A percentile compares a stretch with the other conserved stretches of the same genome.
These are phyloP conservation scores for Euplagia quadripunctaria DNA, from an alignment of 2,888 invertebrate species.

Conservation along the genomic window DNA sequence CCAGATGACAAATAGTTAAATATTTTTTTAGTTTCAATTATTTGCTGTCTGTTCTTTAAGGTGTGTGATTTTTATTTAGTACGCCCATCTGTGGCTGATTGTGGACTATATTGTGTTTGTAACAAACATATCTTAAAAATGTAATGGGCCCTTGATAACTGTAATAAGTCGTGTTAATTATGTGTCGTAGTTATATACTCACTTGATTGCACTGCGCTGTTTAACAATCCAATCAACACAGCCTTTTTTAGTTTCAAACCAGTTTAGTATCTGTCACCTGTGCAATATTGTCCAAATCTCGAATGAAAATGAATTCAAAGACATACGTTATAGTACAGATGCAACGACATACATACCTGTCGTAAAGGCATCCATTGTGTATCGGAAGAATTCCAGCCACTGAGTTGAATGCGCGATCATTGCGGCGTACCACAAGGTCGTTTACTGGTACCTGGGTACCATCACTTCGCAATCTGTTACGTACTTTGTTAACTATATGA, in stretches of 20 bases:
- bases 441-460: conserved; percentile 45
- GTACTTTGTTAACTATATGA: conserved; percentile 4
- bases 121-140: background rate
- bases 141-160: background rate
- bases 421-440: conserved; percentile 73
- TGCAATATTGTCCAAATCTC: background rate
- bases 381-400: conserved; percentile 64
- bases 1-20: background rate
- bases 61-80: background rate
- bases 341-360: conserved; percentile 36
- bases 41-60: background rate
- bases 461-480: conserved; percentile 44
- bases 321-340: conserved; percentile 7
- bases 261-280: background rate
- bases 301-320: conserved; percentile 9
- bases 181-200: background rate
- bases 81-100: background rate
- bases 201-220: background rate
- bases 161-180: background rate
- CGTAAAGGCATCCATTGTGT: conserved; percentile 44
- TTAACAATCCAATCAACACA: background rate
- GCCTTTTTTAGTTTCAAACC: background rate
- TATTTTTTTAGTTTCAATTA: background rate
- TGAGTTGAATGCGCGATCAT: conserved; percentile 63
- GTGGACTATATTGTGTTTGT: background rate